Conservation (phyloP, 2,888 invertebrate genomes). For the Fragum whitleyi region DNA sequence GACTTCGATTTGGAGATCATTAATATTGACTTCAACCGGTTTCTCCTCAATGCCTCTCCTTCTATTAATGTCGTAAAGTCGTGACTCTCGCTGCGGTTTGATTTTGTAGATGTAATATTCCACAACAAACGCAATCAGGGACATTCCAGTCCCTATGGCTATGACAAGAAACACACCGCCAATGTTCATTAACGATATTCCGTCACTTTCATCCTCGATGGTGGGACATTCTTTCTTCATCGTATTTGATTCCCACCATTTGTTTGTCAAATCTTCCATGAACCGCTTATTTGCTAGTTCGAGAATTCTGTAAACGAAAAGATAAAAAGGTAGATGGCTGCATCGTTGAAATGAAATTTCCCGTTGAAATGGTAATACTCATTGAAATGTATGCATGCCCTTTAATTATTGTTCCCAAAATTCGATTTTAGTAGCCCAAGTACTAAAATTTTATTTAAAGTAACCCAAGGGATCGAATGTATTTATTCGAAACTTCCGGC, state of each 20-base stretch:
- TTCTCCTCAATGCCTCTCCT: background rate
- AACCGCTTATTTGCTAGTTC: slow-evolving; percentile 96
- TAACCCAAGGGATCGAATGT: too few species aligned
- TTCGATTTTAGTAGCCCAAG: too few species aligned
- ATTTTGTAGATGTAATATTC: slow-evolving; percentile 89
- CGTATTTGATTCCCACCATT: slow-evolving; percentile 97
- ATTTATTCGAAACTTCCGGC: too few species aligned
- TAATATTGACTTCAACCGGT: background rate
- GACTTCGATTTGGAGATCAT: background rate
- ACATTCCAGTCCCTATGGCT: slow-evolving; percentile 96
- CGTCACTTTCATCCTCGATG: slow-evolving; percentile 96
- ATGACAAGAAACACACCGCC: slow-evolving; percentile 99
- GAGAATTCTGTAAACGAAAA: slow-evolving; percentile 90
- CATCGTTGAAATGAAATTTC: background rate
- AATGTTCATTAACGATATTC: slow-evolving; percentile 98
- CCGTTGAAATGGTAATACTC: too few species aligned
- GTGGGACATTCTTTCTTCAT: slow-evolving; percentile 90
- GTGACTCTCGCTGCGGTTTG: slow-evolving; percentile 42
- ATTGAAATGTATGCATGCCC: too few species aligned
- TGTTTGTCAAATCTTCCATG: slow-evolving; percentile 96
- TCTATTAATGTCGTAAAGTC: slow-evolving; percentile 35
- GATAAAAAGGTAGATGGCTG: background rate
- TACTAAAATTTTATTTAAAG: too few species aligned
- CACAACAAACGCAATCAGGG: slow-evolving; percentile 94
- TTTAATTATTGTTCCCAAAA: too few species aligned